phyloP scores from a whole-genome alignment of 2,113 vertebrate species.

The Numenius arquata region DNA sequence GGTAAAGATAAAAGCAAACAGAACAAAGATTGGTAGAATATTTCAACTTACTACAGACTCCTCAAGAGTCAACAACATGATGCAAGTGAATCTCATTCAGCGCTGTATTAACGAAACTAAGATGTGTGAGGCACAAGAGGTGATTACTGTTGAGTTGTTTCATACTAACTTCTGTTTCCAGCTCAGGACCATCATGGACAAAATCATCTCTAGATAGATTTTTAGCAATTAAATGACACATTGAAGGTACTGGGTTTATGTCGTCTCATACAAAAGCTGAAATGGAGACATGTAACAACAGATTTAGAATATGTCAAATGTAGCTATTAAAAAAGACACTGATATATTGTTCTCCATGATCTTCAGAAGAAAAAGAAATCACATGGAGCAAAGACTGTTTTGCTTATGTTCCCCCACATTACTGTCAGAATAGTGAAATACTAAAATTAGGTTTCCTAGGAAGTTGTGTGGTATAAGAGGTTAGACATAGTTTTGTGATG shows the following conservation, averaged over 20 bases:
- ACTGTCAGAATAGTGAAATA: background rate
- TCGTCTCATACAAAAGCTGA: background rate
- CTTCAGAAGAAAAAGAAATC: background rate
- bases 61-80: background rate
- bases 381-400: background rate
- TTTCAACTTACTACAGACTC: background rate
- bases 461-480: background rate
- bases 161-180: background rate
- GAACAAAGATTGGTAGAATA: background rate
- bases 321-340: background rate
- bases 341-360: background rate
- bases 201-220: background rate
- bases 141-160: background rate
- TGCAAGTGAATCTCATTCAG: background rate
- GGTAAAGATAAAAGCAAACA: background rate
- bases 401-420: background rate
- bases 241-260: background rate
- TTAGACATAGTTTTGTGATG: background rate
- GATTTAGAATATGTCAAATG: background rate
- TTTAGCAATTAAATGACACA: background rate
- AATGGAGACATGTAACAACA: background rate
- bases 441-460: background rate
- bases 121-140: background rate
- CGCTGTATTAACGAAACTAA: background rate
- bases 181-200: background rate